phyloP scores from a whole-genome alignment of 2,797 vertebrate species.

The Dermochelys coriacea region DNA sequence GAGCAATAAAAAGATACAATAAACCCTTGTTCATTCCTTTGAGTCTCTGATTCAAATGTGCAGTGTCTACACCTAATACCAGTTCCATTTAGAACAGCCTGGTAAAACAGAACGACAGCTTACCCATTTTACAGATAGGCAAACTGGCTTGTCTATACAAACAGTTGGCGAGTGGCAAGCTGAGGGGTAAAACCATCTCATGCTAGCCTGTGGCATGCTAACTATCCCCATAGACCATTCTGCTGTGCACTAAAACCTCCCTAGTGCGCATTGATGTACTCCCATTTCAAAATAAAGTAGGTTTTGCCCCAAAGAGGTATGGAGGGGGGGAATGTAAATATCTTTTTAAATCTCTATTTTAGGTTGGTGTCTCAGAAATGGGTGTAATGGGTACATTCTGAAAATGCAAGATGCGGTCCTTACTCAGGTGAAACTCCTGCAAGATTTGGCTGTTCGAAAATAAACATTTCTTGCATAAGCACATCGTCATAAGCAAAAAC shows the following conservation, averaged over 20 bases:
- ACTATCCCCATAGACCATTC: not conserved
- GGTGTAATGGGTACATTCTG: not conserved
- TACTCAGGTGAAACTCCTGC: not conserved
- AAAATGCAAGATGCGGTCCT: not conserved
- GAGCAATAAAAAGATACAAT: not conserved
- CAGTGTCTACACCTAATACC: not conserved
- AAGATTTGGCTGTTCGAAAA: not conserved
- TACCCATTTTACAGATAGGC: not conserved
- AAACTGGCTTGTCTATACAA: not conserved
- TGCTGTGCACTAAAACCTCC: not conserved
- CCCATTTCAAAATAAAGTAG: not conserved
- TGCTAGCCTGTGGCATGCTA: not conserved
- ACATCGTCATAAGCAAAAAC: not conserved
- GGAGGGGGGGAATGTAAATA: not conserved
- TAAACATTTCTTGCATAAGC: not conserved
- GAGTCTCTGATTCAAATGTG: not conserved
- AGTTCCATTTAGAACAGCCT: not conserved
- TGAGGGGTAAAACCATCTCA: not conserved
- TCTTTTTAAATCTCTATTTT: not conserved
- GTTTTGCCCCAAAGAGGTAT: not conserved
- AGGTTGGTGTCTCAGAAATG: not conserved
- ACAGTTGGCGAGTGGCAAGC: not conserved
- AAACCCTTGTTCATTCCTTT: not conserved
- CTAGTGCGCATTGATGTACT: rapidly evolving
- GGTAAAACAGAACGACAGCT: not conserved